Evolutionary conservation across 2,113 vertebrate species (phyloP).

Genomic region (Canis aureus): DNA sequence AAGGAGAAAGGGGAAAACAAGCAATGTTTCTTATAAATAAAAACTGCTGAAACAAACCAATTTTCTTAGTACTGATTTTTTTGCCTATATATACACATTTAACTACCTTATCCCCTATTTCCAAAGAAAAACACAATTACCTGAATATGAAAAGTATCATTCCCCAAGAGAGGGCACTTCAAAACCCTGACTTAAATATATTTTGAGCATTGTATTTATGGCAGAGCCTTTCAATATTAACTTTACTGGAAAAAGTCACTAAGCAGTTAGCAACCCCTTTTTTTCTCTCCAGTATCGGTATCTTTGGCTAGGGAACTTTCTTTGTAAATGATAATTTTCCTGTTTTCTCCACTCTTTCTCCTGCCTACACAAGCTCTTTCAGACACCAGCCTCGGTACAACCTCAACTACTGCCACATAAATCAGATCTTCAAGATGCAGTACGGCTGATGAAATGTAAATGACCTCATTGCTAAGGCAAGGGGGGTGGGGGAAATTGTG

Average conservation of each 20-base stretch:
- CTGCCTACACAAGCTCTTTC: slow-evolving; percentile 56
- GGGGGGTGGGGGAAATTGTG: slow-evolving; percentile 47
- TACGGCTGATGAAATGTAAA: slow-evolving; percentile 84
- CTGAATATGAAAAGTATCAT: slow-evolving; percentile 33
- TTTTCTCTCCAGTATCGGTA: slow-evolving; percentile 38
- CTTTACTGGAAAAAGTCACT: slow-evolving; percentile 48
- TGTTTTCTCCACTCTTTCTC: slow-evolving; percentile 58
- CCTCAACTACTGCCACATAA: slow-evolving; percentile 59
- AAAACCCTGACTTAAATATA: slow-evolving; percentile 64
- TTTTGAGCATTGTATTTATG: slow-evolving; percentile 47
- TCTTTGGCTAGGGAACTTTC: slow-evolving; percentile 40
- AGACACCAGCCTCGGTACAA: slow-evolving; percentile 65
- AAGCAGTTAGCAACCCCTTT: neutral
- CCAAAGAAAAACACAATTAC: slow-evolving; percentile 62
- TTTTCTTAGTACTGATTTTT: slow-evolving; percentile 51
- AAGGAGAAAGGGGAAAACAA: neutral
- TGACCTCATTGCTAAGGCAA: slow-evolving; percentile 75
- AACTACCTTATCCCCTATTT: slow-evolving; percentile 48
- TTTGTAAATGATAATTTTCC: slow-evolving; percentile 43
- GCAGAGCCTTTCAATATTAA: slow-evolving; percentile 42
- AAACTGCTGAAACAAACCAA: slow-evolving; percentile 54
- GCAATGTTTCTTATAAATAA: slow-evolving; percentile 57
- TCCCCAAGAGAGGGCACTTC: neutral
- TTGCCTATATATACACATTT: slow-evolving; percentile 37
- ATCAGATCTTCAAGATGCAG: slow-evolving; percentile 13